phyloP scores from a whole-genome alignment of 2,113 vertebrate species.

The Rousettus leschenaultii region DNA sequence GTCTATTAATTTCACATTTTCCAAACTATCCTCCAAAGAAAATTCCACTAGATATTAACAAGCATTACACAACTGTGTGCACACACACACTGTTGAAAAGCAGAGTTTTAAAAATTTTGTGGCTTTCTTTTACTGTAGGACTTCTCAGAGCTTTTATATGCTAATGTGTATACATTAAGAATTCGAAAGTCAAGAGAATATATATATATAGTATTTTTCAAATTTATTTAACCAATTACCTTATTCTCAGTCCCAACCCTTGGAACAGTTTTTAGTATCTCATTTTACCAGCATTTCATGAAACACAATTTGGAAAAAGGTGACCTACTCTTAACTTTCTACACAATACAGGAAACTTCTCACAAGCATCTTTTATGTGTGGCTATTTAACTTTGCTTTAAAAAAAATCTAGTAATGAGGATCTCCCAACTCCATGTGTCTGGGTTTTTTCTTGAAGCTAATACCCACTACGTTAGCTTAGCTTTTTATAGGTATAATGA shows the following conservation, averaged over 20 bases:
- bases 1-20: slow-evolving; percentile 42
- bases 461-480: not conserved
- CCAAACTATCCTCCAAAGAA: slow-evolving; percentile 4
- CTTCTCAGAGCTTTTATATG: not conserved
- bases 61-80: not conserved
- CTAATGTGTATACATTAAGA: not conserved
- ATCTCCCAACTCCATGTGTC: not conserved
- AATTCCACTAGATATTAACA: not conserved
- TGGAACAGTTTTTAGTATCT: not conserved
- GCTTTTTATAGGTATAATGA: not conserved
- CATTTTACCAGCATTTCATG: not conserved
- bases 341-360: not conserved
- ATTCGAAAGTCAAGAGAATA: not conserved
- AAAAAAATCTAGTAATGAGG: not conserved
- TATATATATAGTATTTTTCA: not conserved
- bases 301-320: not conserved
- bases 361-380: not conserved
- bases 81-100: not conserved
- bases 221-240: not conserved
- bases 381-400: not conserved
- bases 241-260: not conserved
- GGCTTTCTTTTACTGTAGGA: not conserved
- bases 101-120: slow-evolving; percentile 7
- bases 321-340: not conserved
- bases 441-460: not conserved